Base-by-base conservation (phyloP, 2,113 vertebrate genomes). In the sheep (Ovis aries) region DNA sequence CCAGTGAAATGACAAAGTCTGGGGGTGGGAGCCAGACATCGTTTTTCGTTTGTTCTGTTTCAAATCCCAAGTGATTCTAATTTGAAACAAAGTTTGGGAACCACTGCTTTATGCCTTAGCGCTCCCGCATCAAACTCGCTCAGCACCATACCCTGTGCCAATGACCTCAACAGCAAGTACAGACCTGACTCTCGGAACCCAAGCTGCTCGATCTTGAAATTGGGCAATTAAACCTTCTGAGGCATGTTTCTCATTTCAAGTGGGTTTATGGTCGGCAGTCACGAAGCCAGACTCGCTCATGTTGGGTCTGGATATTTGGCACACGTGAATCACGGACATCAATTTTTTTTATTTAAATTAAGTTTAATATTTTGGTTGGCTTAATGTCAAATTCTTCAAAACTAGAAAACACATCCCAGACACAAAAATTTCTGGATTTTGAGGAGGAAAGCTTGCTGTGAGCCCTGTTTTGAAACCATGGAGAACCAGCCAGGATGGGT, bases 81-180 rank as follows among this genome's bases (percentile, higher is more conserved):
- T 6, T 10, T 16, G 40, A 59, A 81, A 23, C 19, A 7, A 85
- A 88, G 86, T 91, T 92, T 71, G 85, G 78, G 82, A 92, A 21
- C 16, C 80, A 3, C 16, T 11, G 29, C 43, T 31, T 53, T 29
- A 2, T 19, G 92, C 57, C 31, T 43, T 60, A 5, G 15, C 6
- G 71, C 83, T 82, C 57, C 43, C 52, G 88, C 82, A 45, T 6
- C 45, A 2, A 31, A 48, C 3, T 2, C 11, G 7, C 87, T 40
- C 77, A n/a, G 64, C 48, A 31, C 87, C 80, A 48, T 62, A 71
- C n/a, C 31, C 77, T 77, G 57, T 59, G 87, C 82, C 13, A 11
- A n/a, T 98, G 98, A 98, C 98, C 98, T 95, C 97, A 98, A 78
- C 94, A 43, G 98, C 99, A 99, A 98, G 99, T 98, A 98, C 17